These are phyloP conservation scores for Alcedo quadribrachys DNA, from an alignment of 2,797 vertebrate genomes.

Conservation along the genomic window DNA sequence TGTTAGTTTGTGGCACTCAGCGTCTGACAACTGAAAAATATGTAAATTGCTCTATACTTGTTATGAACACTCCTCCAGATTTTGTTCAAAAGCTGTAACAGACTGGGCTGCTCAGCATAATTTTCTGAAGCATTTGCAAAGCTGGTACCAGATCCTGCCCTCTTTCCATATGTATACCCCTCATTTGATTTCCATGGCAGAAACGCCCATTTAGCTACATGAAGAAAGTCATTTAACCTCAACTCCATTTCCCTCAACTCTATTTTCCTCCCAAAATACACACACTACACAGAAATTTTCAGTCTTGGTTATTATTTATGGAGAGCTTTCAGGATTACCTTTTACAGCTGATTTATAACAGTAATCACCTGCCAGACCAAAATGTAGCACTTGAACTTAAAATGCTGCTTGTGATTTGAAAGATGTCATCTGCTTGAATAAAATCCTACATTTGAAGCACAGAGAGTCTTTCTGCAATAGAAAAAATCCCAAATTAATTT, in stretches of 20 bases:
- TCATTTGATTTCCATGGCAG: slow-evolving; percentile 44
- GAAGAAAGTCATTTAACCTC: slow-evolving; percentile 55
- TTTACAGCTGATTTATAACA: slow-evolving; percentile 68
- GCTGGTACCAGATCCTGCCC: slow-evolving; percentile 48
- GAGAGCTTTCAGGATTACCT: slow-evolving; percentile 60
- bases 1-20: slow-evolving; percentile 19
- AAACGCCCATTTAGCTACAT: slow-evolving; percentile 52
- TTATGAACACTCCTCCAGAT: slow-evolving; percentile 66
- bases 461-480: not conserved
- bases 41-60: slow-evolving; percentile 65
- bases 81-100: slow-evolving; percentile 66
- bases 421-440: slow-evolving; percentile 55
- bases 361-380: slow-evolving; percentile 58
- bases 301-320: slow-evolving; percentile 63
- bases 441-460: not conserved
- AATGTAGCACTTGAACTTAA: slow-evolving; percentile 47
- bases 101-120: slow-evolving; percentile 59
- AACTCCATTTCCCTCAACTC: slow-evolving; percentile 48
- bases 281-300: slow-evolving; percentile 42
- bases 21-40: slow-evolving; percentile 70
- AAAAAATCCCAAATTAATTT: not conserved
- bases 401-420: slow-evolving; percentile 47
- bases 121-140: slow-evolving; percentile 63
- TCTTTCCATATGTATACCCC: slow-evolving; percentile 55
- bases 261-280: slow-evolving; percentile 56